Evolutionary conservation across 2,113 vertebrate genomes (phyloP).

Genomic region (Mormoops blainvillei): DNA sequence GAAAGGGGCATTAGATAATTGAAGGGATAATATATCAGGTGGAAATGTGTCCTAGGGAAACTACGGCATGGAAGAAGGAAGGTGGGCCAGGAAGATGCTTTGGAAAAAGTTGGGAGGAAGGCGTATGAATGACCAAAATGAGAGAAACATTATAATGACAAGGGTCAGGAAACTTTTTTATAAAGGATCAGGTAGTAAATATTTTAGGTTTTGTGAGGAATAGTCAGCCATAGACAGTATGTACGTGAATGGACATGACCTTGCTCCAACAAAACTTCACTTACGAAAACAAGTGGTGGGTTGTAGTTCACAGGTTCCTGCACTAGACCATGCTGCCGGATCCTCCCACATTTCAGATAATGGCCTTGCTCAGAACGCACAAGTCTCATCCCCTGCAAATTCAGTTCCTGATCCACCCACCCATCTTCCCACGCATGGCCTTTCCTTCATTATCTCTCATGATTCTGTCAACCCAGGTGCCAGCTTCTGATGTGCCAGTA

Average conservation of each 20-base stretch:
- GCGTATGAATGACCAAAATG: background rate
- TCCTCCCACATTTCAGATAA: background rate
- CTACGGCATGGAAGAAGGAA: accelerated
- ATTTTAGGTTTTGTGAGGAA: background rate
- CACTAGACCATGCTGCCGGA: background rate
- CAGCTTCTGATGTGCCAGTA: too few relatives aligned
- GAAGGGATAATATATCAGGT: background rate
- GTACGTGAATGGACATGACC: background rate
- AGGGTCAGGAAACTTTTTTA: background rate
- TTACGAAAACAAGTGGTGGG: background rate
- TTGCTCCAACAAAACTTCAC: background rate
- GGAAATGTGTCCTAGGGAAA: background rate
- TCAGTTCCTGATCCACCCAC: too few relatives aligned
- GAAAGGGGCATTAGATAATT: too few relatives aligned
- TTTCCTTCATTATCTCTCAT: background rate
- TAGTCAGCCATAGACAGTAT: background rate
- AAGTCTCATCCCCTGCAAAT: background rate
- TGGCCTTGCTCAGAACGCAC: background rate
- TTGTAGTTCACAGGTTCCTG: background rate
- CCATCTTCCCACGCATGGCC: background rate
- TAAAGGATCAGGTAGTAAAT: background rate
- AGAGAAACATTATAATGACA: background rate
- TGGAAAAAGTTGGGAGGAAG: background rate
- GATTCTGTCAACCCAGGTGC: background rate
- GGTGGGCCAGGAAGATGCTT: background rate